Conservation (phyloP, 2,888 invertebrate species). For the Chrysolina haemoptera region DNA sequence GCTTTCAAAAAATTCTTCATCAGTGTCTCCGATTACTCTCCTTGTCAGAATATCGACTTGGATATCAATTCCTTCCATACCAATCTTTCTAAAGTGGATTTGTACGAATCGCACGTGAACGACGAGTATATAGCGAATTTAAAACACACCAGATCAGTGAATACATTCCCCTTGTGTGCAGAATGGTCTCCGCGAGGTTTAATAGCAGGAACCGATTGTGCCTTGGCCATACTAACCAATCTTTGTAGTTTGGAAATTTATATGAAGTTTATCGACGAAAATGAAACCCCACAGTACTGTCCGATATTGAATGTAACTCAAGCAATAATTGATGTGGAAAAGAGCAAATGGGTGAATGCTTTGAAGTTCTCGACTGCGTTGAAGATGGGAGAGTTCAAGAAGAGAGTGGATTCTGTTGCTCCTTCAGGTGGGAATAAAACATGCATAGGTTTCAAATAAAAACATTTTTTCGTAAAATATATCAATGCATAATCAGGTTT, state of each 20-base stretch:
- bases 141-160: constrained; percentile 49
- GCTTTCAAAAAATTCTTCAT: constrained; percentile 59
- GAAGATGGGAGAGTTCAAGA: constrained; percentile 59
- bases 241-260: constrained; percentile 62
- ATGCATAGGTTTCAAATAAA: no score
- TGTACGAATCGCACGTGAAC: constrained; percentile 60
- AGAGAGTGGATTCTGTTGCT: constrained; percentile 56
- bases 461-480: no score
- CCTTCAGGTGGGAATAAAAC: constrained; percentile 56
- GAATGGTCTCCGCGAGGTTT: constrained; percentile 63
- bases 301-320: constrained; percentile 60
- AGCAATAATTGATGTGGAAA: constrained; percentile 56
- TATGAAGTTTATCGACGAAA: constrained; percentile 56
- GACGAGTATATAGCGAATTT: constrained; percentile 59
- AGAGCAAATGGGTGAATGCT: constrained; percentile 54
- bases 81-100: constrained; percentile 54
- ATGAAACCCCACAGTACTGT: constrained; percentile 56
- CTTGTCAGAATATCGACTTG: constrained; percentile 58
- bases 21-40: constrained; percentile 51
- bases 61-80: constrained; percentile 58
- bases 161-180: constrained; percentile 54
- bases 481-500: no score
- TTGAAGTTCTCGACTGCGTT: constrained; percentile 42
- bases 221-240: constrained; percentile 61
- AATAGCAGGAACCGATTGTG: constrained; percentile 56